Evolutionary conservation across 2,888 invertebrate species (phyloP).

Genomic region (Lepidocyrtoides sp.): DNA sequence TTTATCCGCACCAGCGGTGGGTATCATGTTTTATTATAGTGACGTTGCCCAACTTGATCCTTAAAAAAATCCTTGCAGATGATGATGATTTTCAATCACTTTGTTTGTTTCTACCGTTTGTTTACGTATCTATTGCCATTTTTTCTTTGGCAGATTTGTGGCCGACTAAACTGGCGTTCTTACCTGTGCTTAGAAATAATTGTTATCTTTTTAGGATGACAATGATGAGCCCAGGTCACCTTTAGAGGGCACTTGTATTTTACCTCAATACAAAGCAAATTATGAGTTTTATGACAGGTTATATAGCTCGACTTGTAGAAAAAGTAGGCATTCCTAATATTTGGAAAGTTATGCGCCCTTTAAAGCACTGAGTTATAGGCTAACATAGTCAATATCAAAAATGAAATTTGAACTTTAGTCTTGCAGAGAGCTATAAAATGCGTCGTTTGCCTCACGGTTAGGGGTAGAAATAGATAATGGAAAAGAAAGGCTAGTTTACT

Average conservation of each 20-base stretch:
- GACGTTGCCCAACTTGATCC: slow-evolving; percentile 32
- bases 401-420: slow-evolving; percentile 55
- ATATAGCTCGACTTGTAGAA: background rate
- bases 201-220: slow-evolving; percentile 7
- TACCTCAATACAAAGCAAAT: slow-evolving; percentile 65
- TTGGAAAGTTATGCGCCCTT: slow-evolving; percentile 60
- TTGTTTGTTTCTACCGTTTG: background rate
- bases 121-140: background rate
- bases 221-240: slow-evolving; percentile 67
- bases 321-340: slow-evolving; percentile 61
- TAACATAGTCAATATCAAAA: background rate
- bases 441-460: slow-evolving; percentile 54
- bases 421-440: slow-evolving; percentile 41
- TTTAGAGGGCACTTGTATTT: slow-evolving; percentile 65
- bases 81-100: slow-evolving; percentile 40
- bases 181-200: slow-evolving; percentile 16
- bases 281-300: slow-evolving; percentile 69
- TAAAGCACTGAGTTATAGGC: background rate
- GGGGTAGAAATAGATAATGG: slow-evolving; percentile 34
- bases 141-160: background rate
- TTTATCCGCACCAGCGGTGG: slow-evolving; percentile 72
- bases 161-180: slow-evolving; percentile 29
- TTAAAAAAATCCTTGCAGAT: slow-evolving; percentile 41
- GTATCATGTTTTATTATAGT: slow-evolving; percentile 68
- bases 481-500: slow-evolving; percentile 14